phyloP scores from a whole-genome alignment of 2,113 vertebrate species.

The Narcine bancroftii region DNA sequence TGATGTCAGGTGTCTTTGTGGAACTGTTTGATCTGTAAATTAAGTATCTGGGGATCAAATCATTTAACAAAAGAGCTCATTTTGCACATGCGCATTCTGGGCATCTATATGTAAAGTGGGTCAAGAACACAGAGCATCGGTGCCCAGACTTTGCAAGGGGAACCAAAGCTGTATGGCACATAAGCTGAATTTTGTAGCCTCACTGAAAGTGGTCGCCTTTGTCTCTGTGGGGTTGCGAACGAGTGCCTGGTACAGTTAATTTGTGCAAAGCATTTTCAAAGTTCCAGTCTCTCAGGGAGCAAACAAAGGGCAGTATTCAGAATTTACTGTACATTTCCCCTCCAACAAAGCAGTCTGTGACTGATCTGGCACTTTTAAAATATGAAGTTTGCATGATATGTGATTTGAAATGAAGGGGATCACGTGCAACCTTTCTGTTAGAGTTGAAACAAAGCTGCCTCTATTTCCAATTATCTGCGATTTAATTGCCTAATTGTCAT shows the following conservation, averaged over 20 bases:
- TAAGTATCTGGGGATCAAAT: neutral
- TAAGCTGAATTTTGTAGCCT: neutral
- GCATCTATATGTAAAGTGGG: neutral
- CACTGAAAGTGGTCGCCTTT: neutral
- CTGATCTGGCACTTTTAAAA: neutral
- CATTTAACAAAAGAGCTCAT: neutral
- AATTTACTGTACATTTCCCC: neutral
- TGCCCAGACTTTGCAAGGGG: neutral
- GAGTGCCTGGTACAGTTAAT: neutral
- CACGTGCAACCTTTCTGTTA: neutral
- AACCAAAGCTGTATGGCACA: neutral
- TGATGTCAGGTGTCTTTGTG: neutral
- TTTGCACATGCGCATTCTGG: neutral
- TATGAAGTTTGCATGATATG: neutral
- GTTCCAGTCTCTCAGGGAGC: neutral
- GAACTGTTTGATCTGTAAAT: conserved; percentile 14
- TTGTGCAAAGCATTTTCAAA: neutral
- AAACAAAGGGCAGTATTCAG: neutral
- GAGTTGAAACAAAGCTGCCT: neutral
- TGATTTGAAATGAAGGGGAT: neutral
- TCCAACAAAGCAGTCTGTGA: conserved; percentile 12
- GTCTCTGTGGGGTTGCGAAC: neutral
- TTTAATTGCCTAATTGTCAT: conserved; percentile 28
- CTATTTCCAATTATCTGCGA: neutral
- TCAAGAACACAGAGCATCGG: neutral